Evolutionary conservation across 2,113 vertebrate genomes (phyloP).

Genomic region (Xenotilapia flavipinnis): DNA sequence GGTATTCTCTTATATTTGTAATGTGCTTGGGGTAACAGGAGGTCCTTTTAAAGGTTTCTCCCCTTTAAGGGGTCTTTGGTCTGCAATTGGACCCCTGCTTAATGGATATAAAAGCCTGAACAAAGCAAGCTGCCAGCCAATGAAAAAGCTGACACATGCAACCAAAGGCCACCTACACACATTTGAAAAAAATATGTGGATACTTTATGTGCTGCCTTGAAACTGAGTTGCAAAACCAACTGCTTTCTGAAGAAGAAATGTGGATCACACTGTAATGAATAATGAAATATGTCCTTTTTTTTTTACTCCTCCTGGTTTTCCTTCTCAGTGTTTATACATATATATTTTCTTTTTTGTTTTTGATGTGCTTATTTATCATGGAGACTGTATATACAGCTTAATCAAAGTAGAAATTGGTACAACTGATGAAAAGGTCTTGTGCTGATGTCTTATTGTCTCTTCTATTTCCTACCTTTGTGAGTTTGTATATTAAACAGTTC

Average conservation of each 20-base stretch:
- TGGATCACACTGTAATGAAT: not conserved
- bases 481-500: slow-evolving; percentile 28
- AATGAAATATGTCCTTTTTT: not conserved
- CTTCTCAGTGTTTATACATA: not conserved
- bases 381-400: not conserved
- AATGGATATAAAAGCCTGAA: not conserved
- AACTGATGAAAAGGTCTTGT: not conserved
- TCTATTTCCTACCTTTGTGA: not conserved
- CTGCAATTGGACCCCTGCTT: not conserved
- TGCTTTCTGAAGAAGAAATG: not conserved
- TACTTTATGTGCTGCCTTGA: not conserved
- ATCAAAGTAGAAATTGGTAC: not conserved
- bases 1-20: not conserved
- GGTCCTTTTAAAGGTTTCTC: not conserved
- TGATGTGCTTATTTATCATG: not conserved
- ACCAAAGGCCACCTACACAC: not conserved
- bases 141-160: not conserved
- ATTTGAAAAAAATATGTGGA: not conserved
- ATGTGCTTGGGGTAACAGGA: not conserved
- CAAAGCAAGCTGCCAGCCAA: not conserved
- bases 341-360: not conserved
- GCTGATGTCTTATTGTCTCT: not conserved
- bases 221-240: not conserved
- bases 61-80: not conserved
- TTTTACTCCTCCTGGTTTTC: not conserved